phyloP scores from a whole-genome alignment of 2,797 vertebrate species.

The Liasis olivaceus region DNA sequence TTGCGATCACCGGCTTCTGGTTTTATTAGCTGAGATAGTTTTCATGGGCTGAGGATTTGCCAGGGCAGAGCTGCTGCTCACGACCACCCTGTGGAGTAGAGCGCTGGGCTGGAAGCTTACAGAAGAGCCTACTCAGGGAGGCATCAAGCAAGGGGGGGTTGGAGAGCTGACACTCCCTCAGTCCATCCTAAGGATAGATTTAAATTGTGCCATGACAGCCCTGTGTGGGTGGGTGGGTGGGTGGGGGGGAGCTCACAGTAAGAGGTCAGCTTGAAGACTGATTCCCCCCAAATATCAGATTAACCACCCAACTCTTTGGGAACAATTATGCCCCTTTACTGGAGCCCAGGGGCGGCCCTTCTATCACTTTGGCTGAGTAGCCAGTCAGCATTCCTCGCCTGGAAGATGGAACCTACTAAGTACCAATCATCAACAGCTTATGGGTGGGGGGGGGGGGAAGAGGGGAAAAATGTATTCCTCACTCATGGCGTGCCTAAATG shows the following conservation, averaged over 20 bases:
- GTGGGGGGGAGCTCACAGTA: background rate
- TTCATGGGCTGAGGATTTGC: background rate
- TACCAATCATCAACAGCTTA: slow-evolving; percentile 56
- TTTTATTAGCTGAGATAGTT: background rate
- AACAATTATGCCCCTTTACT: slow-evolving; percentile 17
- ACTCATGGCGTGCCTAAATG: slow-evolving; percentile 71
- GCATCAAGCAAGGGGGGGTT: background rate
- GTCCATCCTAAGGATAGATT: slow-evolving; percentile 37
- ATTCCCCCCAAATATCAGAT: background rate
- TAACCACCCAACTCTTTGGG: slow-evolving; percentile 39
- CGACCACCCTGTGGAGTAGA: background rate
- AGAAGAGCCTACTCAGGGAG: background rate
- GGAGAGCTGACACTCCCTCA: background rate
- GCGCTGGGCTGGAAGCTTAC: background rate
- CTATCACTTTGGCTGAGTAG: slow-evolving; percentile 25
- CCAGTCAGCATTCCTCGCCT: slow-evolving; percentile 30
- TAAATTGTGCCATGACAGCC: background rate
- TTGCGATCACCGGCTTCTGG: background rate
- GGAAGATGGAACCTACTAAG: slow-evolving; percentile 31
- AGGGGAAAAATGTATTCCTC: slow-evolving; percentile 50
- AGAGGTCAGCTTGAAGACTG: slow-evolving; percentile 10
- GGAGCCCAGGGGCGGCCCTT: slow-evolving; percentile 47
- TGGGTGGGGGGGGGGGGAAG: background rate
- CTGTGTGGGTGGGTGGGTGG: background rate
- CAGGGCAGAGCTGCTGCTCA: background rate